Evolutionary conservation across 2,888 invertebrate genomes (phyloP).

Genomic region (Polyommatus iphigenia): DNA sequence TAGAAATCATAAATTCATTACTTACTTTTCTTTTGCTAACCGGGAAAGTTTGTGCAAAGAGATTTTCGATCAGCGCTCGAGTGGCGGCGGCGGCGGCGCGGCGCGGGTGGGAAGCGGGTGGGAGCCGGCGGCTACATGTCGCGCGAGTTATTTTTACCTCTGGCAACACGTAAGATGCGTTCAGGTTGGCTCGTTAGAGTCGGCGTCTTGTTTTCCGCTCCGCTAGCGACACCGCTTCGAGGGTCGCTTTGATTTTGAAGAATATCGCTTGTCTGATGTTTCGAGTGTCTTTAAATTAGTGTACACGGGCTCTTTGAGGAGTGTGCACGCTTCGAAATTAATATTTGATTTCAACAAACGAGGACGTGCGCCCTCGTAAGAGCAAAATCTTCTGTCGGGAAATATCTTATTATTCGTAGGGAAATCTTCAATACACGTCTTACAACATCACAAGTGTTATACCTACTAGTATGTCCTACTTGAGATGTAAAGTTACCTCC

Average conservation of each 20-base stretch:
- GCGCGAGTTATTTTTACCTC: conserved; percentile 52
- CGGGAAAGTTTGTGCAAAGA: conserved; percentile 19
- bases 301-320: conserved; percentile 50
- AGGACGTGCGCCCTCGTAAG: background rate
- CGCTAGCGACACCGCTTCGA: conserved; percentile 53
- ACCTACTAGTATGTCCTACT: background rate
- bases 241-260: conserved; percentile 65
- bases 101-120: background rate
- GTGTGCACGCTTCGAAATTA: conserved; percentile 6
- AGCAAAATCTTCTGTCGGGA: background rate
- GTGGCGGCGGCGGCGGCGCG: background rate
- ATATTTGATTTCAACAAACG: conserved; percentile 20
- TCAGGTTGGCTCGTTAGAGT: conserved; percentile 63
- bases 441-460: background rate
- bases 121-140: conserved; percentile 45
- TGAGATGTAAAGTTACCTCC: background rate
- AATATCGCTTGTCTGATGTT: conserved; percentile 58
- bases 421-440: background rate
- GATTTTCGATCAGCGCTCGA: conserved; percentile 31
- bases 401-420: background rate
- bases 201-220: conserved; percentile 62
- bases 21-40: conserved; percentile 14
- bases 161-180: conserved; percentile 56
- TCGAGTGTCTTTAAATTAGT: conserved; percentile 66
- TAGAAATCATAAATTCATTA: background rate